Percentiles rank a stretch among this genome's conserved stretches.
Conservation (phyloP, 2,888 invertebrate species). For the Biston stratarius region DNA sequence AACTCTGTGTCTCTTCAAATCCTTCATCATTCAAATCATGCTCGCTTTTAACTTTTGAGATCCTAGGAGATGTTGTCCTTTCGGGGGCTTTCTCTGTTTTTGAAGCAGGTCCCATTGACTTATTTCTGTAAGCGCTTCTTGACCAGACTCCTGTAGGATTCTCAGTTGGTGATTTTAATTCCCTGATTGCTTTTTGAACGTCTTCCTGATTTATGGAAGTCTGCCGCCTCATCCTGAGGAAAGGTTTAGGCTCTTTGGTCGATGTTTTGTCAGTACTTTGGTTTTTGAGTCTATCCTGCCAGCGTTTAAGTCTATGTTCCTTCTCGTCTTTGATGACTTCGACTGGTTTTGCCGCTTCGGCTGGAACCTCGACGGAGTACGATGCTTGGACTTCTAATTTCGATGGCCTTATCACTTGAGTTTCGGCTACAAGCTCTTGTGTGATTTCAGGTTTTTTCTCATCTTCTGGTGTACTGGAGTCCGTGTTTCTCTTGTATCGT, state of each 20-base stretch:
- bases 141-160: constrained; percentile 87
- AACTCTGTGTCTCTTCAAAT: constrained; percentile 95
- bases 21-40: constrained; percentile 95
- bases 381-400: constrained; percentile 84
- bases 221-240: constrained; percentile 87
- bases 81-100: constrained; percentile 67
- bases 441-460: constrained; percentile 78
- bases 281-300: constrained; percentile 90
- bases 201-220: constrained; percentile 91
- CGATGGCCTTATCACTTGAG: constrained; percentile 81
- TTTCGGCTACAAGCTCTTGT: constrained; percentile 82
- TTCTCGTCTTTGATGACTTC: constrained; percentile 82
- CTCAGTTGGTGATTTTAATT: constrained; percentile 88
- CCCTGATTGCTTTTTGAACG: constrained; percentile 89
- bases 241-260: constrained; percentile 78
- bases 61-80: constrained; percentile 77
- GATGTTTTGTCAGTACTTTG: constrained; percentile 79
- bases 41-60: constrained; percentile 86
- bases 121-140: constrained; percentile 75
- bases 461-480: constrained; percentile 86
- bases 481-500: constrained; percentile 90
- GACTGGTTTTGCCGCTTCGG: constrained; percentile 72
- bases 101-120: constrained; percentile 57
- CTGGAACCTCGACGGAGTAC: constrained; percentile 74
- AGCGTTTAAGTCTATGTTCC: constrained; percentile 87